Evolutionary conservation across 2,797 vertebrate genomes (phyloP).

Genomic region (Limosa lapponica): DNA sequence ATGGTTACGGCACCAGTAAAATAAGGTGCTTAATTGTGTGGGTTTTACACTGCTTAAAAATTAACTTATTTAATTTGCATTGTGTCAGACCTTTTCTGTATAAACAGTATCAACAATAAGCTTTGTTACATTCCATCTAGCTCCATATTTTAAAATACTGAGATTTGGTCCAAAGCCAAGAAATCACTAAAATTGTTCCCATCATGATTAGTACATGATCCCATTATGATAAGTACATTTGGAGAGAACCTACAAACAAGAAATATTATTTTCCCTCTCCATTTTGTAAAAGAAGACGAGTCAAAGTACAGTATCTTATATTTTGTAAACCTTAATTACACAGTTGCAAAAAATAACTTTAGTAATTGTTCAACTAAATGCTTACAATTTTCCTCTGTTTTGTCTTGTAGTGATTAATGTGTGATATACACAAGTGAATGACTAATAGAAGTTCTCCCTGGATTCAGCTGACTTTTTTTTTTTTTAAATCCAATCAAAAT

Average conservation of each 20-base stretch:
- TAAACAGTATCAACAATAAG: not conserved
- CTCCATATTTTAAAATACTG: not conserved
- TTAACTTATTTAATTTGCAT: not conserved
- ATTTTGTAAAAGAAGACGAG: not conserved
- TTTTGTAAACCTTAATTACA: not conserved
- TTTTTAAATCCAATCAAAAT: not conserved
- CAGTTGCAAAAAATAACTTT: not conserved
- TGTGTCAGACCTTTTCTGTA: not conserved
- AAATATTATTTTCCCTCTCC: not conserved
- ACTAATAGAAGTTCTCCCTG: not conserved
- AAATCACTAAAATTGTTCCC: not conserved
- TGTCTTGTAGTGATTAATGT: not conserved
- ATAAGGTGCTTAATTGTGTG: not conserved
- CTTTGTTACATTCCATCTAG: not conserved
- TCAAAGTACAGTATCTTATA: not conserved
- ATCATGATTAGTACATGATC: not conserved
- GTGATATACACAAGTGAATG: not conserved
- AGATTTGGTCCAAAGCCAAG: not conserved
- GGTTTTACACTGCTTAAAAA: not conserved
- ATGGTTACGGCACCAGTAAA: not conserved
- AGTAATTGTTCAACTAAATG: not conserved
- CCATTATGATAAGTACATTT: not conserved
- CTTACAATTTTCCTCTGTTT: not conserved
- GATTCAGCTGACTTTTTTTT: not conserved
- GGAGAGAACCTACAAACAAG: not conserved